A percentile compares a stretch with the other conserved stretches of the same genome.
Evolutionary conservation across 2,797 vertebrate genomes (phyloP).

Genomic region (Coendou prehensilis): DNA sequence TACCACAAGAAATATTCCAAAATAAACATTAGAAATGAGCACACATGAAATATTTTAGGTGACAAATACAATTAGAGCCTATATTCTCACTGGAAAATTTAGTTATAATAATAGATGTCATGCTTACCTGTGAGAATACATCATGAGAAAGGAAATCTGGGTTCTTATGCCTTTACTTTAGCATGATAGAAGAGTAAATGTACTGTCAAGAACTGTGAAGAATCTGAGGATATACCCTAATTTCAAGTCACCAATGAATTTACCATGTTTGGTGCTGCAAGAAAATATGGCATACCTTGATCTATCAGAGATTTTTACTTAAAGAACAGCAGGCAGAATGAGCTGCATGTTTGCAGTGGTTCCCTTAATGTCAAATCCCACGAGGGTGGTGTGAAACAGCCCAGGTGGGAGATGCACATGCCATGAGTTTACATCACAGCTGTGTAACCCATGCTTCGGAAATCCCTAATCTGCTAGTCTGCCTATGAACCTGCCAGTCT

Average conservation of each 20-base stretch:
- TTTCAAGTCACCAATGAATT: not conserved
- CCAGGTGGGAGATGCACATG: not conserved
- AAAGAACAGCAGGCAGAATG: not conserved
- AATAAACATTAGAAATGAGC: not conserved
- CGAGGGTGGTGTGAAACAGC: fast-evolving
- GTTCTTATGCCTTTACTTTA: not conserved
- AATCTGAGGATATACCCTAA: not conserved
- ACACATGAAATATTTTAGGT: not conserved
- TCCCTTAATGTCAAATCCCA: not conserved
- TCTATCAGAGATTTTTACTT: not conserved
- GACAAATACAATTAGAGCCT: not conserved
- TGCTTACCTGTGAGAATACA: not conserved
- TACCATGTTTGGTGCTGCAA: not conserved
- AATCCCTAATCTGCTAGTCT: not conserved
- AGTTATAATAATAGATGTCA: not conserved
- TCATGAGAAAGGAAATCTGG: not conserved
- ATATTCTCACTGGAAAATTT: not conserved
- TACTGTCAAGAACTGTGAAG: not conserved
- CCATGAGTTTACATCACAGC: not conserved
- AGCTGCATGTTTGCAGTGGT: not conserved
- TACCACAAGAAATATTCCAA: not conserved
- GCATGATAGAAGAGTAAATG: not conserved
- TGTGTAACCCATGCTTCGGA: not conserved
- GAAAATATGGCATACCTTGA: not conserved
- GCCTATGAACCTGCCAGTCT: not conserved